Conservation (phyloP, 2,888 invertebrate species). For the Ethmia dodecea region DNA sequence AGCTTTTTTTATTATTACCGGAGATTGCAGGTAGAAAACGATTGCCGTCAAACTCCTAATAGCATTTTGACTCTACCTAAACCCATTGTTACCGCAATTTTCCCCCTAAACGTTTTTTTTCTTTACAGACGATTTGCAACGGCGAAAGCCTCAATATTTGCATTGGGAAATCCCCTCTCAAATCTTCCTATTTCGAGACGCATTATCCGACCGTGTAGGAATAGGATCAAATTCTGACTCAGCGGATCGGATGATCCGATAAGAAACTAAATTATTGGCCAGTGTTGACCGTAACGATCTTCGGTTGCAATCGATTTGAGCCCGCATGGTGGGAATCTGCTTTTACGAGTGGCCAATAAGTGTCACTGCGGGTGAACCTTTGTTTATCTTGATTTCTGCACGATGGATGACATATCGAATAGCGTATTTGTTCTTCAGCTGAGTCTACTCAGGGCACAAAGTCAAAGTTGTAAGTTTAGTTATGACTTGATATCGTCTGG, state of each 20-base stretch:
- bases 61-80: too few species aligned
- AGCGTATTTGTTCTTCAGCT: too few species aligned
- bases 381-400: slow-evolving; percentile 16
- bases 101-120: slow-evolving; percentile 1
- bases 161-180: slow-evolving; percentile 20
- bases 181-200: slow-evolving; percentile 16
- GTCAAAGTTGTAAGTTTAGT: too few species aligned
- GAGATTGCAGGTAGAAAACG: too few species aligned
- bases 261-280: slow-evolving; percentile 63
- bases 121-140: slow-evolving; percentile 5
- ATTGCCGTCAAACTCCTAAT: too few species aligned
- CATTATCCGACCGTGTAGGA: slow-evolving; percentile 23
- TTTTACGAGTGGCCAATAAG: slow-evolving; percentile 21
- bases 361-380: slow-evolving; percentile 15
- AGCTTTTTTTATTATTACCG: too few species aligned
- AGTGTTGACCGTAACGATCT: slow-evolving; percentile 43
- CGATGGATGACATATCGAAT: too few species aligned
- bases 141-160: slow-evolving; percentile 30
- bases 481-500: too few species aligned
- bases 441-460: too few species aligned
- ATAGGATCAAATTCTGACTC: slow-evolving; percentile 43
- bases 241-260: slow-evolving; percentile 55
- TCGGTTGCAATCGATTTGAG: slow-evolving; percentile 28
- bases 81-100: too few species aligned
- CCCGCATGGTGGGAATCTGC: slow-evolving; percentile 32